Conservation (phyloP, 2,888 invertebrate species). For the Drosophila imparisetae region DNA sequence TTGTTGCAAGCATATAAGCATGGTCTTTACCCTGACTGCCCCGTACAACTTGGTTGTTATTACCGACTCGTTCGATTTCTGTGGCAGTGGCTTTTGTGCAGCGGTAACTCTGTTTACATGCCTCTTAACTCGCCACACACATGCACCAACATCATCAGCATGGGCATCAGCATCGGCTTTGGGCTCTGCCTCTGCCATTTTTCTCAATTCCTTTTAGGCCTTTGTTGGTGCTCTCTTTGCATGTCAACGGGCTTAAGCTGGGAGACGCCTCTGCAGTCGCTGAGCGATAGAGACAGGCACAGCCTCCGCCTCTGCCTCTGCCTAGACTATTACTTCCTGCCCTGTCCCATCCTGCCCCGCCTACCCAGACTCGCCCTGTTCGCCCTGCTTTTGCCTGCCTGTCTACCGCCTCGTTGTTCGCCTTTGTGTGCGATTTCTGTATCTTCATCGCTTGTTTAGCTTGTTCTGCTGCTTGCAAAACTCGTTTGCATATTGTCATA, state of each 20-base stretch:
- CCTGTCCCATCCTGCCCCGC: constrained; percentile 35
- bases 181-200: constrained; percentile 56
- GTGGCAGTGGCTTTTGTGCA: constrained; percentile 59
- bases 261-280: constrained; percentile 54
- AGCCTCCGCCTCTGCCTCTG: constrained; percentile 44
- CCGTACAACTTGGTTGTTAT: constrained; percentile 50
- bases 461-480: constrained; percentile 59
- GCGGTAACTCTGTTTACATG: constrained; percentile 69
- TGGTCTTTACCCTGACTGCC: constrained; percentile 2
- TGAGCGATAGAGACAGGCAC: constrained; percentile 22
- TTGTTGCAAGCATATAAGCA: constrained; percentile 62
- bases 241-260: constrained; percentile 70
- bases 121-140: constrained; percentile 58
- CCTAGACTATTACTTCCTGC: constrained; percentile 63
- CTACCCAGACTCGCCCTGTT: constrained; percentile 13
- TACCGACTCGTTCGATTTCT: constrained; percentile 65
- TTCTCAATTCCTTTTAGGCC: constrained; percentile 44
- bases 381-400: neutral
- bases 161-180: constrained; percentile 18
- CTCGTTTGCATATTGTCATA: constrained; percentile 81
- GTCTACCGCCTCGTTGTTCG: constrained; percentile 22
- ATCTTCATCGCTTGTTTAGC: constrained; percentile 56
- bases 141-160: constrained; percentile 13
- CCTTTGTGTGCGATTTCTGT: constrained; percentile 65
- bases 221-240: constrained; percentile 71